These are phyloP conservation scores for Phengaris arion DNA, from an alignment of 2,888 invertebrate genomes.

Conservation along the genomic window DNA sequence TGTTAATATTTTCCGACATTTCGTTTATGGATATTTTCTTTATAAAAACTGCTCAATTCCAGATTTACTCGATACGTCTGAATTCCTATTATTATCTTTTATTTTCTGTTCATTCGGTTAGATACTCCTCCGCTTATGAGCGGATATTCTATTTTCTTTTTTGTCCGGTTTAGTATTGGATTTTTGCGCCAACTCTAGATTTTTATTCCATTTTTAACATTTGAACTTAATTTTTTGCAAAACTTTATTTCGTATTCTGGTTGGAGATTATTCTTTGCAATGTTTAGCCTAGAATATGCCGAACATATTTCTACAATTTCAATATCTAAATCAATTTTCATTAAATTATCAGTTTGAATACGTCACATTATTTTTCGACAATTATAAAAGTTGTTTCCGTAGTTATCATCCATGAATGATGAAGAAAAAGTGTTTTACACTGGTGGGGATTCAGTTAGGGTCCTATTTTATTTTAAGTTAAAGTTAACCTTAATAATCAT, in stretches of 20 bases:
- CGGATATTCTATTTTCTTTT: background rate
- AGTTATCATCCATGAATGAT: no score
- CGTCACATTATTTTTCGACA: no score
- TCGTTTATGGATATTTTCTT: background rate
- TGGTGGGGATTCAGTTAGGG: no score
- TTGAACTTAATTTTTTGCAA: background rate
- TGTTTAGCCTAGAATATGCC: background rate
- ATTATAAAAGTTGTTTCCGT: no score
- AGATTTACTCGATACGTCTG: background rate
- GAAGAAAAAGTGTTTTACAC: no score
- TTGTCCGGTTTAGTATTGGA: background rate
- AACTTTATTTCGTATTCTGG: background rate
- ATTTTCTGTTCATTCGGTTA: background rate
- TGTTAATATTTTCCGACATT: background rate
- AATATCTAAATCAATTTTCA: background rate
- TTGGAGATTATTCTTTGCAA: background rate
- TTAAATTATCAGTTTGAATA: no score
- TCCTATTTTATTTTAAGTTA: no score
- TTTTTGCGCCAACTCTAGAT: background rate
- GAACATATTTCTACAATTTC: background rate
- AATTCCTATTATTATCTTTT: conserved; percentile 1
- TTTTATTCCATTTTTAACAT: background rate
- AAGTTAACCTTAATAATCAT: no score
- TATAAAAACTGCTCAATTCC: background rate
- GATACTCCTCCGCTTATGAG: background rate